These are phyloP conservation scores for Caenorhabditis brenneri DNA, from an alignment of 1,140 invertebrate species.

Conservation along the genomic window DNA sequence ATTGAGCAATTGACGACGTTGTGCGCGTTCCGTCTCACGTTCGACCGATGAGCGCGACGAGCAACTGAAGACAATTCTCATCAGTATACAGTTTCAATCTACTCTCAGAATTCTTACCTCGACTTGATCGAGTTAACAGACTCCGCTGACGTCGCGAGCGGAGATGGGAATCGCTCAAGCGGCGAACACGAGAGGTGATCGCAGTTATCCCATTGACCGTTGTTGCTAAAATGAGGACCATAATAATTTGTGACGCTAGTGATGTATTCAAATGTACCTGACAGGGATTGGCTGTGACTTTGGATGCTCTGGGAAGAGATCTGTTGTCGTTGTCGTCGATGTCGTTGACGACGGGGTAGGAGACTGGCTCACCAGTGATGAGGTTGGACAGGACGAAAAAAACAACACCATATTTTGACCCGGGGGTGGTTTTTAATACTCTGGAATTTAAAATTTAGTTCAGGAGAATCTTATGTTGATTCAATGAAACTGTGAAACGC, in stretches of 20 bases:
- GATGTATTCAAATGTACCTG: neutral
- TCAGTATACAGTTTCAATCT: neutral
- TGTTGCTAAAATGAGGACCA: neutral
- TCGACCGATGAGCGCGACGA: slow-evolving; percentile 52
- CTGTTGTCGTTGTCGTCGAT: slow-evolving; percentile 33
- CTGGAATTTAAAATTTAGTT: neutral
- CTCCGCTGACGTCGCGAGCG: slow-evolving; percentile 39
- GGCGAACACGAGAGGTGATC: slow-evolving; percentile 39
- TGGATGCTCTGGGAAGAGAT: slow-evolving; percentile 13
- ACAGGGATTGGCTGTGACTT: slow-evolving; percentile 33
- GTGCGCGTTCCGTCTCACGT: slow-evolving; percentile 48
- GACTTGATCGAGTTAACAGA: slow-evolving; percentile 43
- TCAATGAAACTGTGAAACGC: neutral
- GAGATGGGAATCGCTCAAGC: slow-evolving; percentile 37
- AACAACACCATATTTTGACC: slow-evolving; percentile 38
- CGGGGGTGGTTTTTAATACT: slow-evolving; percentile 40
- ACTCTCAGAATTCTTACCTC: slow-evolving; percentile 2
- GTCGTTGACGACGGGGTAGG: slow-evolving; percentile 12
- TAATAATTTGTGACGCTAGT: neutral
- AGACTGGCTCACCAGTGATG: slow-evolving; percentile 32
- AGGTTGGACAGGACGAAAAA: slow-evolving; percentile 40
- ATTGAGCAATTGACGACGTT: slow-evolving; percentile 47
- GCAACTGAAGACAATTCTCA: slow-evolving; percentile 24
- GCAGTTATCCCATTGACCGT: slow-evolving; percentile 37
- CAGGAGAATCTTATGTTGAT: neutral